Evolutionary conservation across 1,140 invertebrate species (phyloP).

Genomic region (Cotesia chilonis): DNA sequence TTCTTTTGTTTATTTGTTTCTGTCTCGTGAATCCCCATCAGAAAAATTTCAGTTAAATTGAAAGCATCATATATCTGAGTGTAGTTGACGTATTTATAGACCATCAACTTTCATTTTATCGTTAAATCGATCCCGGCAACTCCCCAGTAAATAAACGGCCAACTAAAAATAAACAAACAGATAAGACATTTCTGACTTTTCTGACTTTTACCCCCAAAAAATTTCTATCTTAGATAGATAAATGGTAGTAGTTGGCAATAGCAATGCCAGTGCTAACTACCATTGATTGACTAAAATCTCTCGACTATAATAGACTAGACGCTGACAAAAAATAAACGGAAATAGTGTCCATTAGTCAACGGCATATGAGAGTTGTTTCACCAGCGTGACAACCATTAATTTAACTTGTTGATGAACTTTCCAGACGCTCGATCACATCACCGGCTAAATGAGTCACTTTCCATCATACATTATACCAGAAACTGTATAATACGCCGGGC

Average conservation of each 20-base stretch:
- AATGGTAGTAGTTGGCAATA: no score
- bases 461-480: background rate
- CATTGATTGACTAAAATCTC: no score
- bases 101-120: constrained; percentile 4
- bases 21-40: constrained; percentile 7
- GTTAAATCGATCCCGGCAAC: background rate
- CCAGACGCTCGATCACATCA: constrained; percentile 27
- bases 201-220: no score
- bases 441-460: constrained; percentile 24
- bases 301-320: no score
- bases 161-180: background rate
- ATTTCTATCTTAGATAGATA: no score
- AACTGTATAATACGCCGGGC: background rate
- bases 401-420: constrained; percentile 39
- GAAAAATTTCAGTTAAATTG: constrained; percentile 5
- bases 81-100: constrained; percentile 2
- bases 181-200: background rate
- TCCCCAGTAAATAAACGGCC: background rate
- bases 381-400: constrained; percentile 25
- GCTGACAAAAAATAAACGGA: constrained; percentile 11
- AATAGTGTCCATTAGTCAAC: constrained; percentile 27
- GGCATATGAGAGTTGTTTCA: constrained; percentile 1
- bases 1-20: constrained; percentile 2
- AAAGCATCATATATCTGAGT: constrained; percentile 12
- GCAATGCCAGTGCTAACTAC: no score